These are phyloP conservation scores for Monoplex corrugatus DNA, from an alignment of 2,888 invertebrate genomes.

Conservation along the genomic window DNA sequence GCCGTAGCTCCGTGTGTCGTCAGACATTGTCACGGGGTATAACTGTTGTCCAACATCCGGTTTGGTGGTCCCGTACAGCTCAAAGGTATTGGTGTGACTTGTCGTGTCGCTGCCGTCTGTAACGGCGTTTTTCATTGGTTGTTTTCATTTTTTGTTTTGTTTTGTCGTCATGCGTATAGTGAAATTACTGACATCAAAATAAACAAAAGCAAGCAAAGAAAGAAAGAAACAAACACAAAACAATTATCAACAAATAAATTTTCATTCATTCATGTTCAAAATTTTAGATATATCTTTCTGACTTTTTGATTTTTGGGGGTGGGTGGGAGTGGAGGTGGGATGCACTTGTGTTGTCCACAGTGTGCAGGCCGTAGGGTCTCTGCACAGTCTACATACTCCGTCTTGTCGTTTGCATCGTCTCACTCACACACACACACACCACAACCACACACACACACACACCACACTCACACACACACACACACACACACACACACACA, in stretches of 20 bases:
- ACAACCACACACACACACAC: neutral
- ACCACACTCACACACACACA: too few species aligned
- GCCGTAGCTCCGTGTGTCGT: slow-evolving; percentile 78
- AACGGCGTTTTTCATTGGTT: too few species aligned
- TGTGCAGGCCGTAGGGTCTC: too few species aligned
- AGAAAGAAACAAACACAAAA: neutral
- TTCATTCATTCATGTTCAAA: neutral
- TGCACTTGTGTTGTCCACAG: too few species aligned
- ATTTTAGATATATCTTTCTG: neutral
- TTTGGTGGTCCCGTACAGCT: slow-evolving; percentile 88
- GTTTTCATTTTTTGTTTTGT: too few species aligned
- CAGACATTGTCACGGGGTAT: slow-evolving; percentile 75
- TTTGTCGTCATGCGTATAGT: too few species aligned
- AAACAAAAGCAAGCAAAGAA: neutral
- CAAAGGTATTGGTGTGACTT: slow-evolving; percentile 96
- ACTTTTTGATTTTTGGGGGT: neutral
- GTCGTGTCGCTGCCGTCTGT: slow-evolving; percentile 82
- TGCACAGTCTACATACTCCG: too few species aligned
- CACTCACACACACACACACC: too few species aligned
- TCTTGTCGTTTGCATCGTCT: too few species aligned
- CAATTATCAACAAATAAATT: neutral
- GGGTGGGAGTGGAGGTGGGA: neutral
- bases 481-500: too few species aligned
- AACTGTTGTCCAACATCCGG: slow-evolving; percentile 60
- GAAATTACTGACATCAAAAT: neutral